Base-by-base conservation (phyloP, 2,797 vertebrate species). In the Rhynchonycteris naso region DNA sequence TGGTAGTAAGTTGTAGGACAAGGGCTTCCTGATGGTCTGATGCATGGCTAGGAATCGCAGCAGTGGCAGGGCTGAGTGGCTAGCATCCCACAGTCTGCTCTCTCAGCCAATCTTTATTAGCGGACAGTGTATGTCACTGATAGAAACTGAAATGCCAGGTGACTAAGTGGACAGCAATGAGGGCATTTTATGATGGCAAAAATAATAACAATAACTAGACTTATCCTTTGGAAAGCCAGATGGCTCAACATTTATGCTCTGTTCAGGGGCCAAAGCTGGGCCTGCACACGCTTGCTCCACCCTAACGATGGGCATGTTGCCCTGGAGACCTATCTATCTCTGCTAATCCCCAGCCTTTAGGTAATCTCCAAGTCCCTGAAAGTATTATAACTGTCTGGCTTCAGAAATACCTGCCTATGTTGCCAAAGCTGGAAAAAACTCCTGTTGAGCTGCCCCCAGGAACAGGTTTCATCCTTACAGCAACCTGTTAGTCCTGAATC, bases 121-220 rank as follows among this genome's bases (percentile, higher is more conserved):
- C 43, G 5, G 43, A 43, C 43, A 43, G 43, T 43, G 43, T 43
- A 43, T 43, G 3, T 19, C 68, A 24, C 43, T 83, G 79, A 65
- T 56, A 16, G 56, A 92, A 78, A 81, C 35, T 28, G 68, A 93
- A 90, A 74, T 38, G 38, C 18, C 88, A 89, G 22, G 15, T 50
- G 69, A 82, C 52, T 65, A 88, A 65, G 19, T n/a, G 11, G 54
- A 56, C 1, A 9, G 71, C 59, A 59, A 56, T 13, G 11, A 47
- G 61, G 24, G 13, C 16, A 19, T 9, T 80, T 59, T 91, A 91
- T 56, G 87, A 69, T 61, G 22, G 12, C 19, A 69, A 22, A 69
- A 68, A 68, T 19, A 81, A 69, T 38, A 88, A 79, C 50, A 43
- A 28, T 22, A 81, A 69, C 12, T 63, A 81, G 22, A 52, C 4